These are phyloP conservation scores for Spongilla lacustris DNA, from an alignment of 37 sponge, comb jelly and placozoan genomes.

Conservation along the genomic window DNA sequence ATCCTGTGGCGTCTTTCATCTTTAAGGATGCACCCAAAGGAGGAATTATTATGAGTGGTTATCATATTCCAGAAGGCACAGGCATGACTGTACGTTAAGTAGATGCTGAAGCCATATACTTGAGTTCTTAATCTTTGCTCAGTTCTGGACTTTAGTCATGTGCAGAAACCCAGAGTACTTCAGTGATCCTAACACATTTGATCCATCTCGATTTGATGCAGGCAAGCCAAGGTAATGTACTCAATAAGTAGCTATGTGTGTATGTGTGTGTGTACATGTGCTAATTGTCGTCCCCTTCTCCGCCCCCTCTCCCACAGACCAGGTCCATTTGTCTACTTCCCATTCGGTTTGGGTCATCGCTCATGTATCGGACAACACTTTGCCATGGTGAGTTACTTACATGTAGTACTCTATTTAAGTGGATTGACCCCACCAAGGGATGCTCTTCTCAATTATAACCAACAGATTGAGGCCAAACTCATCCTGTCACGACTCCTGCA, in stretches of 20 bases:
- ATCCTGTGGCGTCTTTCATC: neutral
- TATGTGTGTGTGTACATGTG: too few relatives aligned
- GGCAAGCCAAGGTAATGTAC: slow-evolving; percentile 4
- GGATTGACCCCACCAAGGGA: neutral
- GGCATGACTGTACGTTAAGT: neutral
- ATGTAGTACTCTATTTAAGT: neutral
- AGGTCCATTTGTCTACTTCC: slow-evolving; percentile 33
- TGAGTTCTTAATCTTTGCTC: neutral
- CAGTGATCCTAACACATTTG: slow-evolving; percentile 9
- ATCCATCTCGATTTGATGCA: slow-evolving; percentile 22
- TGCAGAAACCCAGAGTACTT: slow-evolving; percentile 11
- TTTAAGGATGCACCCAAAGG: neutral
- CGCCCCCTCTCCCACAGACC: slow-evolving; percentile 31
- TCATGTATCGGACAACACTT: slow-evolving; percentile 30
- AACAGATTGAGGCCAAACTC: slow-evolving; percentile 32
- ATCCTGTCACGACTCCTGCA: slow-evolving; percentile 26
- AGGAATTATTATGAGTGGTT: slow-evolving; percentile 5
- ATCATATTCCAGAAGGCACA: neutral
- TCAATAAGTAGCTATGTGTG: neutral
- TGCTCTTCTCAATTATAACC: neutral
- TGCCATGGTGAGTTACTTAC: slow-evolving; percentile 19
- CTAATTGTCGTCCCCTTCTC: neutral
- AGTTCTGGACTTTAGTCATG: neutral
- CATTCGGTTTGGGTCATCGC: slow-evolving; percentile 30
- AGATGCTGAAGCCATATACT: too few relatives aligned